These are phyloP conservation scores for Corythucha ciliata DNA, from an alignment of 2,888 invertebrate species.

Conservation along the genomic window DNA sequence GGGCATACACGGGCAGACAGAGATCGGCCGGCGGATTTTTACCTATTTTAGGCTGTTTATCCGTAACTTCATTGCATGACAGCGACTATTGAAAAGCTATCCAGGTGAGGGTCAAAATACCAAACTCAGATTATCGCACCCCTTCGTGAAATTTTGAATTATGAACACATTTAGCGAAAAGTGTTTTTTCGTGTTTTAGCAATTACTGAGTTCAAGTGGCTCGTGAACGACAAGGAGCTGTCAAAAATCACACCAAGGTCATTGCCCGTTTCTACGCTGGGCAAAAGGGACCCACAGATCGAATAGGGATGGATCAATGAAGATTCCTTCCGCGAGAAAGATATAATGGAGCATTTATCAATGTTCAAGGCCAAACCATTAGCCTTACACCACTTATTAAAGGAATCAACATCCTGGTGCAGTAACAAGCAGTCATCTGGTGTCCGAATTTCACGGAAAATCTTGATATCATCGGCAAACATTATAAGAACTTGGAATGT, in stretches of 20 bases:
- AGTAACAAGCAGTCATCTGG: background rate
- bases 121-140: too few species aligned
- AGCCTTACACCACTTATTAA: background rate
- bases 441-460: background rate
- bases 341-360: background rate
- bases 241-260: background rate
- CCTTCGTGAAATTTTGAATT: too few species aligned
- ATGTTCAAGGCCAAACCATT: background rate
- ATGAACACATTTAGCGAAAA: too few species aligned
- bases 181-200: too few species aligned
- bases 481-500: background rate
- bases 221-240: background rate
- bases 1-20: too few species aligned
- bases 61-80: too few species aligned
- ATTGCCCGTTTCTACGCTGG: background rate
- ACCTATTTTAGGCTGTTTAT: too few species aligned
- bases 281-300: background rate
- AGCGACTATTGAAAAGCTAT: too few species aligned
- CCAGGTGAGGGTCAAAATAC: too few species aligned
- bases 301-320: background rate
- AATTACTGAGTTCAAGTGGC: too few species aligned
- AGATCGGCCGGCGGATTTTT: too few species aligned
- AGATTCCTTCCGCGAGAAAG: background rate
- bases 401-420: background rate
- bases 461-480: background rate